Evolutionary conservation across 2,888 invertebrate genomes (phyloP), one percentile per base, ranked within the genome.

Genomic region (Lochmaea capreae): DNA sequence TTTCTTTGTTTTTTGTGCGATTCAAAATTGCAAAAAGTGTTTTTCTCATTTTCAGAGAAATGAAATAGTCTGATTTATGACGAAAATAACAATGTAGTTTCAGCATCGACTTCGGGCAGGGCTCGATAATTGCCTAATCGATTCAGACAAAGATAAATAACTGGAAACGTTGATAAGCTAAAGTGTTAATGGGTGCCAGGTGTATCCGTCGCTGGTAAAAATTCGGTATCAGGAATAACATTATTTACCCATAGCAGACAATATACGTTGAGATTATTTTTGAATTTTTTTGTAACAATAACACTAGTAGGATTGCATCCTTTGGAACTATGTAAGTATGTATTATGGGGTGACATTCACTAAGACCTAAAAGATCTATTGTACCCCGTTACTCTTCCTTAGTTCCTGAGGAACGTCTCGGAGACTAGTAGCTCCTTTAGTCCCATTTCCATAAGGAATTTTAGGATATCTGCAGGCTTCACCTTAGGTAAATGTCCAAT

Each of bases 21-120:
- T 57, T 70, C 54, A 70, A 63, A 70, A 63, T 70, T 70, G 57
- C 70, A 63, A 63, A 70, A 70, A 70, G 16, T 70, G 63, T 63
- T 63, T 70, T 70, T 65, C 63, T 70, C 57, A 54, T 70, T 63
- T 18, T 63, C 42, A 43, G 6, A 63, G 33, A 43, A 70, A 70
- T 52, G 70, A 65, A 70, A 70, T 70, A 54, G 39, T 33, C 62
- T 69, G 69, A 69, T 63, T 70, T 63, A 70, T 63, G 63, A 18
- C 16, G 70, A 63, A 18, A 33, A 49, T 57, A 63, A 63, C 63
- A 63, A 63, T 57, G 63, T 54, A 54, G 49, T 63, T 70, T 70
- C 26, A 43, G 63, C 54, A 57, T 70, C 52, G 63, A 42, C 42
- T 63, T 52, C 33, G 63, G 42, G 33, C 18, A 14, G 43, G 5